Conservation (phyloP, 2,797 vertebrate species). For the Chaunax sp. region DNA sequence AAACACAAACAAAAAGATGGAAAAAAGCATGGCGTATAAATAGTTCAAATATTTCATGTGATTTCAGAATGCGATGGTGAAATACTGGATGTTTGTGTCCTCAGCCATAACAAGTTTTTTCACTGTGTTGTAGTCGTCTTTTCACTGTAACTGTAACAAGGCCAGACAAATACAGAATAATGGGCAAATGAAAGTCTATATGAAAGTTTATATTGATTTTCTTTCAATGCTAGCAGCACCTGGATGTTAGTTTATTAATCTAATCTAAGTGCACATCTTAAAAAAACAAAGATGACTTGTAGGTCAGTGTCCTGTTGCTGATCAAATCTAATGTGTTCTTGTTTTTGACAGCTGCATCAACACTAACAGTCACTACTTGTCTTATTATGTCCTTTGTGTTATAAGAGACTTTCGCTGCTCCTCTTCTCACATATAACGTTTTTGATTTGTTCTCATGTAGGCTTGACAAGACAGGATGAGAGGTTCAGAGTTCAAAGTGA, state of each 20-base stretch:
- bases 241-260: neutral
- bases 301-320: slow-evolving; percentile 12
- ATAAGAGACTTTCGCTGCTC: slow-evolving; percentile 29
- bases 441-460: slow-evolving; percentile 50
- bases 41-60: slow-evolving; percentile 83
- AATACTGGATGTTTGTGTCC: slow-evolving; percentile 77
- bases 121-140: slow-evolving; percentile 29
- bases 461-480: slow-evolving; percentile 21
- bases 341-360: slow-evolving; percentile 51
- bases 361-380: slow-evolving; percentile 40
- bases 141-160: slow-evolving; percentile 52
- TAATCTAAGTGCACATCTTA: neutral
- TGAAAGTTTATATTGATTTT: slow-evolving; percentile 14
- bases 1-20: slow-evolving; percentile 71
- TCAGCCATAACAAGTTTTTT: slow-evolving; percentile 58
- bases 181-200: neutral
- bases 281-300: neutral
- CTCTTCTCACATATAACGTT: slow-evolving; percentile 38
- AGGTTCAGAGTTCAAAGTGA: slow-evolving; percentile 59
- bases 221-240: slow-evolving; percentile 2
- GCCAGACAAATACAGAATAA: slow-evolving; percentile 11
- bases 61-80: slow-evolving; percentile 80
- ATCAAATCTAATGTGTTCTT: slow-evolving; percentile 34
- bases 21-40: slow-evolving; percentile 69
- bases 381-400: slow-evolving; percentile 22